A percentile compares a stretch with the other conserved stretches of the same genome.
Evolutionary conservation across 2,113 vertebrate genomes (phyloP).

Genomic region (Natator depressus): DNA sequence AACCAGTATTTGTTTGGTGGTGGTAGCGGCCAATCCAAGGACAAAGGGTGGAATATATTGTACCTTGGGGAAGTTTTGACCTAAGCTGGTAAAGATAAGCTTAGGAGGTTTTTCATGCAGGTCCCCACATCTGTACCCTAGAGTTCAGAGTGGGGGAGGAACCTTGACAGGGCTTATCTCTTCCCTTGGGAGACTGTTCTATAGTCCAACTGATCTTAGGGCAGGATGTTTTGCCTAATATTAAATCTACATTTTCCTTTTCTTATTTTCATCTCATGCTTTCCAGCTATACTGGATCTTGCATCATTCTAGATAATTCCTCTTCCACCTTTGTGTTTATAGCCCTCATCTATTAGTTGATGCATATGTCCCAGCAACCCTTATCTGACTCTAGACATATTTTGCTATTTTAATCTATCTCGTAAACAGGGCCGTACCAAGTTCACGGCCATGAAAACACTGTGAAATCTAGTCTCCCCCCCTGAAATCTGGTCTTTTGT

Average conservation of each 20-base stretch:
- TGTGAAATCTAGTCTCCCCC: too few relatives aligned
- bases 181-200: not conserved
- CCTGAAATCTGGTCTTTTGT: too few relatives aligned
- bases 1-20: too few relatives aligned
- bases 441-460: too few relatives aligned
- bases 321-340: not conserved
- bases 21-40: too few relatives aligned
- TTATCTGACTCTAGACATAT: not conserved
- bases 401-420: not conserved
- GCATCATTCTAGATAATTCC: not conserved
- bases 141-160: too few relatives aligned
- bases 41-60: too few relatives aligned
- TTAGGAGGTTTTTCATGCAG: too few relatives aligned
- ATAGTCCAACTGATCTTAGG: not conserved
- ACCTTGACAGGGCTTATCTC: not conserved
- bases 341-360: not conserved
- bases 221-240: not conserved
- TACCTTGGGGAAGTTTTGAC: too few relatives aligned
- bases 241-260: not conserved
- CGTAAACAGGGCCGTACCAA: too few relatives aligned
- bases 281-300: not conserved
- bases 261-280: not conserved
- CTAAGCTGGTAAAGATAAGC: too few relatives aligned
- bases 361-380: not conserved
- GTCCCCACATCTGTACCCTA: too few relatives aligned